phyloP scores from a whole-genome alignment of 2,797 vertebrate species.

The Fistularia tabacaria region DNA sequence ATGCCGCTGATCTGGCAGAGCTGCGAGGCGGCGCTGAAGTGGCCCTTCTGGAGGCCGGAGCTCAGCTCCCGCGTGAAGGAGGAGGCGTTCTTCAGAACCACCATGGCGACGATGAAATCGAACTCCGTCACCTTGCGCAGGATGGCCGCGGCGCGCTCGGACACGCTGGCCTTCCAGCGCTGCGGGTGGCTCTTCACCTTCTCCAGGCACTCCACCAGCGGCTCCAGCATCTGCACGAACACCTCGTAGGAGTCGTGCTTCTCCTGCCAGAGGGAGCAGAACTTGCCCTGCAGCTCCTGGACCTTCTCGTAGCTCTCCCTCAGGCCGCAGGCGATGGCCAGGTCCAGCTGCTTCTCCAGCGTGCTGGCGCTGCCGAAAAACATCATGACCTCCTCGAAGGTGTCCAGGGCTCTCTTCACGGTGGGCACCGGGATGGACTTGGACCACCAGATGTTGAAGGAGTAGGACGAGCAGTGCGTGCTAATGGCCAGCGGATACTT shows the following conservation, averaged over 20 bases:
- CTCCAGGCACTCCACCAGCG: slow-evolving; percentile 75
- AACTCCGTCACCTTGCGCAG: slow-evolving; percentile 74
- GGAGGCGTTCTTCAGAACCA: slow-evolving; percentile 76
- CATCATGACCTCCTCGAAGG: slow-evolving; percentile 74
- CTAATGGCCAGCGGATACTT: slow-evolving; percentile 79
- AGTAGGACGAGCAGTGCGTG: slow-evolving; percentile 80
- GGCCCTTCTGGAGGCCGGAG: slow-evolving; percentile 79
- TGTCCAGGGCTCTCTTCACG: slow-evolving; percentile 75
- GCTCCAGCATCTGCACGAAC: slow-evolving; percentile 80
- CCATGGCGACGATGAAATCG: slow-evolving; percentile 80
- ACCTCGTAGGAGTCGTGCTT: slow-evolving; percentile 81
- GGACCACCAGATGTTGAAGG: slow-evolving; percentile 83
- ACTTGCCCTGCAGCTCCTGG: slow-evolving; percentile 76
- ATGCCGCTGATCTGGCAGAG: slow-evolving; percentile 81
- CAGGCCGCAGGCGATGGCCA: slow-evolving; percentile 74
- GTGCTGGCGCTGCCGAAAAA: slow-evolving; percentile 71
- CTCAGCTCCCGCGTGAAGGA: slow-evolving; percentile 80
- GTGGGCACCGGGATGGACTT: slow-evolving; percentile 76
- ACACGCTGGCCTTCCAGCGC: slow-evolving; percentile 66
- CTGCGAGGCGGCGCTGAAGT: slow-evolving; percentile 78
- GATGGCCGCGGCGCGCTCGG: slow-evolving; percentile 68
- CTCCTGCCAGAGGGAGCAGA: slow-evolving; percentile 76
- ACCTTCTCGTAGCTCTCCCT: slow-evolving; percentile 80
- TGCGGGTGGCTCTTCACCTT: slow-evolving; percentile 75
- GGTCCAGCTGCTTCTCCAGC: slow-evolving; percentile 77